phyloP scores from a whole-genome alignment of 2,113 vertebrate genomes.

The Saguinus midas region DNA sequence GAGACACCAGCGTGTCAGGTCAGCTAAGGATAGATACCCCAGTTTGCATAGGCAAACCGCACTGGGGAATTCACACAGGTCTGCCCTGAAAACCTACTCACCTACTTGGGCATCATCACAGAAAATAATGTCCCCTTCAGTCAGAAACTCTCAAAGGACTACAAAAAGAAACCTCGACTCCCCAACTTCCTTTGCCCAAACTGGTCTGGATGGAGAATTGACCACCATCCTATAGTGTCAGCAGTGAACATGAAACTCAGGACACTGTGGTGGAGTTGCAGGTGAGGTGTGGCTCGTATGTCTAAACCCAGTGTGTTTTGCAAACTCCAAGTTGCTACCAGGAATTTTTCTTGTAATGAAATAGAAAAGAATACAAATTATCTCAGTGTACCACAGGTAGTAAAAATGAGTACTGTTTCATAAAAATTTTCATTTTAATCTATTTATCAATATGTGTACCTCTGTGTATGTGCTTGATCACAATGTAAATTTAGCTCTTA shows the following conservation, averaged over 20 bases:
- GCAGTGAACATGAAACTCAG: background rate
- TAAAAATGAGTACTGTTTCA: background rate
- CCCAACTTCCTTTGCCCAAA: background rate
- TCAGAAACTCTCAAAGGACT: background rate
- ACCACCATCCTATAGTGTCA: fast-evolving
- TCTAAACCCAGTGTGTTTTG: too few relatives aligned
- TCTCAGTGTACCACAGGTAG: background rate
- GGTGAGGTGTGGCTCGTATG: fast-evolving
- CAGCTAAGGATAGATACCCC: background rate
- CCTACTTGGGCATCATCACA: background rate
- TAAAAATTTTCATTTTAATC: background rate
- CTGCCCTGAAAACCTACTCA: background rate
- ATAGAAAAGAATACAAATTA: background rate
- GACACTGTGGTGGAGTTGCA: fast-evolving
- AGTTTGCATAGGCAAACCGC: background rate
- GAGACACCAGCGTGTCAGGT: background rate
- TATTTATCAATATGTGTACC: background rate
- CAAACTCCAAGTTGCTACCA: background rate
- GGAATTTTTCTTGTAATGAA: background rate
- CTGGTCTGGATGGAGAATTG: background rate
- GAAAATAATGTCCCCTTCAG: background rate
- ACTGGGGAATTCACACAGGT: too few relatives aligned
- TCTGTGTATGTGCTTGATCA: background rate
- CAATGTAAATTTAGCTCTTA: background rate
- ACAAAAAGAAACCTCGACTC: background rate